These are phyloP conservation scores for Eupsilia transversa DNA, from an alignment of 2,888 invertebrate species.

Conservation along the genomic window DNA sequence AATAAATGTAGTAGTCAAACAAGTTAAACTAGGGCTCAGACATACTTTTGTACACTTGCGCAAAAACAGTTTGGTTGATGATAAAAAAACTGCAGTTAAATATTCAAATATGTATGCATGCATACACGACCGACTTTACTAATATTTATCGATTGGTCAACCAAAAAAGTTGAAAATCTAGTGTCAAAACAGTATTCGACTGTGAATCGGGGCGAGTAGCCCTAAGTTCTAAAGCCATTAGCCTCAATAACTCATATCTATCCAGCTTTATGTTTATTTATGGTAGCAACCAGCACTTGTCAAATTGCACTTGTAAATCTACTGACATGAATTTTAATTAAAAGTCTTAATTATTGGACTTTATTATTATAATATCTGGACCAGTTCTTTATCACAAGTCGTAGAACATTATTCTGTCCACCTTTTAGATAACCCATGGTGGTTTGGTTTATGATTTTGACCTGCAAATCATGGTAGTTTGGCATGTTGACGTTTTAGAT, in stretches of 20 bases:
- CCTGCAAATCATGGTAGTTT: not conserved
- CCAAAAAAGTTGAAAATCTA: slow-evolving; percentile 17
- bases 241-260: slow-evolving; percentile 47
- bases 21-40: slow-evolving; percentile 9
- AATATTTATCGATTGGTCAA: slow-evolving; percentile 11
- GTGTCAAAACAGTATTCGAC: slow-evolving; percentile 1
- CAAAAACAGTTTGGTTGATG: slow-evolving; percentile 5
- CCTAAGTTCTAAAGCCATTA: slow-evolving; percentile 33
- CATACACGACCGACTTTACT: not conserved
- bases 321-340: slow-evolving; percentile 29
- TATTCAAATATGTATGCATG: slow-evolving; percentile 28
- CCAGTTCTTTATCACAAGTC: slow-evolving; percentile 5
- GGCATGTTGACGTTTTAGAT: not conserved
- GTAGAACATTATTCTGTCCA: not conserved
- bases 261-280: slow-evolving; percentile 43
- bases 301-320: slow-evolving; percentile 34
- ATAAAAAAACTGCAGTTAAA: slow-evolving; percentile 11
- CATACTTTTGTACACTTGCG: slow-evolving; percentile 5
- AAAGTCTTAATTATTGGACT: slow-evolving; percentile 1
- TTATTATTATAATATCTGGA: not conserved
- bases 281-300: slow-evolving; percentile 26
- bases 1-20: slow-evolving; percentile 26
- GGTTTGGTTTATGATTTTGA: not conserved
- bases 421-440: not conserved
- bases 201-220: not conserved